phyloP scores from a whole-genome alignment of 2,797 vertebrate species.

The Rhinatrema bivittatum region DNA sequence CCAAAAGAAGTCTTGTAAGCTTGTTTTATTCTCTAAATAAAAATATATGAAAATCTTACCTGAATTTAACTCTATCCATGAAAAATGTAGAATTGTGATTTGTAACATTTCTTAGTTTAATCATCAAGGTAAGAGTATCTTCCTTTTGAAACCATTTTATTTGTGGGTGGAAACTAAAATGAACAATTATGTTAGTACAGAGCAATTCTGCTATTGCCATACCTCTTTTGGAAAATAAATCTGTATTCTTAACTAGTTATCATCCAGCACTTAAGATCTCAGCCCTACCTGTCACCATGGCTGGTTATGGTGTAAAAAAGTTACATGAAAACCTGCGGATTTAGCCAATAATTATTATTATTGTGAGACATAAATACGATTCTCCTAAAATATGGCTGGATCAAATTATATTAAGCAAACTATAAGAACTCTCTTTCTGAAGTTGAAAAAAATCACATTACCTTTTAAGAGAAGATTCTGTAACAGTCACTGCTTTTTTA shows the following conservation, averaged over 20 bases:
- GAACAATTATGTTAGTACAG: no score
- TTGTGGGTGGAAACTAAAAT: constrained; percentile 50
- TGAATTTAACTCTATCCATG: constrained; percentile 51
- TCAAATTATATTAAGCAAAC: no score
- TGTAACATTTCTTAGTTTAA: constrained; percentile 30
- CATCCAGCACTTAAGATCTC: no score
- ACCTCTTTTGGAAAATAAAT: no score
- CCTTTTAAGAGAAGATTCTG: constrained; percentile 1
- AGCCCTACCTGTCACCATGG: no score
- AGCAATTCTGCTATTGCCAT: no score
- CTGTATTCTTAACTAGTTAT: no score
- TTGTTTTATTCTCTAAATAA: background rate
- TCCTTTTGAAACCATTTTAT: constrained; percentile 62
- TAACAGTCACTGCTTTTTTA: constrained; percentile 3
- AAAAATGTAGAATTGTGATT: constrained; percentile 45
- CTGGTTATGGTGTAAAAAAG: background rate
- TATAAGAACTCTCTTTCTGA: no score
- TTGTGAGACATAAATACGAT: no score
- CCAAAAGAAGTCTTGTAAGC: background rate
- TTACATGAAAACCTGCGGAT: constrained; percentile 7
- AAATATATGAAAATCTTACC: constrained; percentile 31
- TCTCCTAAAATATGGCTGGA: no score
- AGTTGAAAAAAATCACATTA: constrained; percentile 12
- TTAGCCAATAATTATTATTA: no score
- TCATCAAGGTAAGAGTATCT: constrained; percentile 35